phyloP scores from a whole-genome alignment of 2,888 invertebrate genomes.

The Cyclophora albipunctata region DNA sequence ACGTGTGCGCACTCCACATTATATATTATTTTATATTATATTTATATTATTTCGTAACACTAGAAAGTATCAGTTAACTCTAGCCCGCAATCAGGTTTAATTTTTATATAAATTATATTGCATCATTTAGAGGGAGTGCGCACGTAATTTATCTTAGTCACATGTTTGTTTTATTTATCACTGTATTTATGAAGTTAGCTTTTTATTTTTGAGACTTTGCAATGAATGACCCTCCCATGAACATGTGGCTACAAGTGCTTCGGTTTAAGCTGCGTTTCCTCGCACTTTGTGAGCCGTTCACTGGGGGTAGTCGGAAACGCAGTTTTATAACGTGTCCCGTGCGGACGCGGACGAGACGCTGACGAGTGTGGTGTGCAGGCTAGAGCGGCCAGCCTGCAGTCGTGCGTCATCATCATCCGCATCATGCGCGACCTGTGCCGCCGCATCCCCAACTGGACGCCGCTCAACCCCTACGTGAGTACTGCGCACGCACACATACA shows the following conservation, averaged over 20 bases:
- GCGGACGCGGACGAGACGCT: constrained; percentile 1
- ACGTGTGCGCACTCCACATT: constrained; percentile 56
- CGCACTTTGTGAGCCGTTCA: constrained; percentile 51
- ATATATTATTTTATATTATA: neutral
- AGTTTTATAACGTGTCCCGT: constrained; percentile 29
- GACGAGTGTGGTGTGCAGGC: constrained; percentile 76
- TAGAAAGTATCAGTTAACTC: neutral
- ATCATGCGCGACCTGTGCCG: constrained; percentile 96
- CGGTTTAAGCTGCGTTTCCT: constrained; percentile 58
- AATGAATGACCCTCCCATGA: constrained; percentile 46
- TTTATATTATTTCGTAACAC: neutral
- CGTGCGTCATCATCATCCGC: constrained; percentile 96
- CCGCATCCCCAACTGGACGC: constrained; percentile 95
- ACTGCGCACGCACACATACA: neutral
- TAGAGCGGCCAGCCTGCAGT: constrained; percentile 95
- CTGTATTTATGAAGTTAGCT: constrained; percentile 21
- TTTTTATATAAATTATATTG: neutral
- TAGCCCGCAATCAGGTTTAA: neutral
- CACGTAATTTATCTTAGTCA: constrained; percentile 64
- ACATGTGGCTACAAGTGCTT: constrained; percentile 72
- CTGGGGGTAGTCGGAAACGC: constrained; percentile 52
- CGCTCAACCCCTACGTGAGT: constrained; percentile 94
- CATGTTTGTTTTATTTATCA: constrained; percentile 60
- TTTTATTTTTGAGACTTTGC: constrained; percentile 27
- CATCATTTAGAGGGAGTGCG: constrained; percentile 49